Base-by-base conservation (phyloP, 2,797 vertebrate genomes). In the Crenichthys baileyi region DNA sequence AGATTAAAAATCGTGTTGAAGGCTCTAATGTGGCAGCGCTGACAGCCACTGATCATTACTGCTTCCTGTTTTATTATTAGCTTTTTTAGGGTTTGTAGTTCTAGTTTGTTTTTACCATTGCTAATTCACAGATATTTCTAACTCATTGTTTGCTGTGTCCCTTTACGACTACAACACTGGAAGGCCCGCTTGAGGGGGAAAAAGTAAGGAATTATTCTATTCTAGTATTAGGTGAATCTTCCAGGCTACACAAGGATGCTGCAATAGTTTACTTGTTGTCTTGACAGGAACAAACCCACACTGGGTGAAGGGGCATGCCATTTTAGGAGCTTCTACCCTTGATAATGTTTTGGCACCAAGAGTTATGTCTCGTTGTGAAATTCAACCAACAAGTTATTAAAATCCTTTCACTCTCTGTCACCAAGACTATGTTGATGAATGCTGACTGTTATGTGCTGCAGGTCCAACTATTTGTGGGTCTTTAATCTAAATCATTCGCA, bases 351-450 rank as follows among this genome's bases (percentile, higher is more conserved):
- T 77, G 80, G 83, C 76, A 81, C 78, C 77, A 85, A 80, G 91
- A 94, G 89, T 93, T 94, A 94, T 92, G 87, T 75, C 89, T 48
- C 85, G 81, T 78, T 88, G 81, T 86, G 89, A 94, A 95, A 94
- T 89, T 91, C 88, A 93, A 94, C 91, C 94, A 93, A 93, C 89
- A 90, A 36, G 91, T 93, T 90, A 92, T 95, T 94, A 91, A 85
- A 92, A 87, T 92, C 87, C 79, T 78, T 74, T 29, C 73, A 88
- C 88, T 81, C 89, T 94, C 78, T 80, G 86, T 94, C 63, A 67
- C 8, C 61, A 31, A 36, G 61, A 36, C 63, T 9, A 74, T 79
- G 87, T 79, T 92, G 94, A 93, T 92, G 92, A 84, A 71, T 86
- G 11, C 36, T 70, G 55, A 85, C 84, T 91, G 88, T 90, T 83